Base-by-base conservation (phyloP, 1,140 invertebrate genomes). In the Dreissena polymorpha region DNA sequence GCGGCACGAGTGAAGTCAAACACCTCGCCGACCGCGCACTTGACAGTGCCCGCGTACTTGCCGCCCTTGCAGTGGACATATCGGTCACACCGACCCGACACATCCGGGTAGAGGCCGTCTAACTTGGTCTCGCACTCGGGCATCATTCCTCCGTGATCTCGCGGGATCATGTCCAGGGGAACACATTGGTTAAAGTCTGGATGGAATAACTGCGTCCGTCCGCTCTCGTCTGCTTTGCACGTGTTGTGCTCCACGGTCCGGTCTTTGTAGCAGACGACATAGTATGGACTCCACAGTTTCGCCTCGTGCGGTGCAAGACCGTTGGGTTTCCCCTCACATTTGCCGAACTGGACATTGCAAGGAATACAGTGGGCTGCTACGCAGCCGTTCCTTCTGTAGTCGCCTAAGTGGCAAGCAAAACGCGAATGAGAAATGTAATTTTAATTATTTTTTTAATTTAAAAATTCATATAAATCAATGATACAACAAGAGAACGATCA, bases 271-370 rank as follows among this genome's bases (percentile, higher is more conserved):
- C 85, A 86, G 16, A 84, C 53, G 51, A 84, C 78, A 49, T 78
- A 84, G 55, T 57, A 85, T 23, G 85, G 85, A 67, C 23, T 84
- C 79, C 80, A 83, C 18, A 75, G 39, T 83, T 74, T 86, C 5
- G 55, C 60, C n/a, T 29, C 50, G 29, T 86, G 82, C 16, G 75
- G 63, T 69, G 74, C 27, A 13, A 78, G 29, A 18, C 85, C 85
- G 60, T 86, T 79, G 50, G 67, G 49, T 50, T 83, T 84, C 0
- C 74, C 78, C 39, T 84, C 85, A 51, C 85, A 86, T 68, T 70
- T 86, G 63, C 82, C 82, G 21, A 82, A 55, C 14, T 60, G 18
- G 12, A 86, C 27, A 21, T 16, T 27, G 49, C 85, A 86, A 6
- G 85, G 85, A n/a, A 65, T 49, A 75, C 83, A 86, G 69, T 86